phyloP scores from a whole-genome alignment of 1,140 invertebrate species.

The Ceratina calcarata region DNA sequence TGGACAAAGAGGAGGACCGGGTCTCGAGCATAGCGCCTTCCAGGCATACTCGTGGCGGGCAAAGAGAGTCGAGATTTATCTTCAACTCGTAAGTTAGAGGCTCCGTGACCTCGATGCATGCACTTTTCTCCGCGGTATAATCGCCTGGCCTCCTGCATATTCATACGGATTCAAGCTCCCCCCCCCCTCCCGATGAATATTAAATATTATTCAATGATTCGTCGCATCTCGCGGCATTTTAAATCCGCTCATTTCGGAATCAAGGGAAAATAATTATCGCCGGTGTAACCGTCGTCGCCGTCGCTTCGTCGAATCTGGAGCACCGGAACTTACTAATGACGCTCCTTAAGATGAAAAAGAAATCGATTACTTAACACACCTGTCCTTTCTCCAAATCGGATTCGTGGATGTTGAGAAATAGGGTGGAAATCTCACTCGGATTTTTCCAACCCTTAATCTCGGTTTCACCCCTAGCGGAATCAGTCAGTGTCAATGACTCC shows the following conservation, averaged over 20 bases:
- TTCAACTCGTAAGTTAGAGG: conserved; percentile 30
- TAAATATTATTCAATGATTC: conserved; percentile 40
- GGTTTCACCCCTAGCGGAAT: background rate
- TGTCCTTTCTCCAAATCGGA: too few relatives aligned
- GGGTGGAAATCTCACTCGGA: conserved; percentile 17
- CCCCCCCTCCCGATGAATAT: conserved; percentile 29
- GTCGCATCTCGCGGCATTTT: background rate
- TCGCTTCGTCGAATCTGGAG: background rate
- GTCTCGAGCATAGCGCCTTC: conserved; percentile 10
- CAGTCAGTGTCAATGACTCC: conserved; percentile 16
- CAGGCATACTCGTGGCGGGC: conserved; percentile 27
- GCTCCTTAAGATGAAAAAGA: background rate
- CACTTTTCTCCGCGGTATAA: conserved; percentile 7
- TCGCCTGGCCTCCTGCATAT: conserved; percentile 23
- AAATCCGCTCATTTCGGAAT: background rate
- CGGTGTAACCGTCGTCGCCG: background rate
- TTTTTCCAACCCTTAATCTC: too few relatives aligned
- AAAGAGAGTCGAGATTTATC: conserved; percentile 57
- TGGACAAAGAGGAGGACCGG: conserved; percentile 8
- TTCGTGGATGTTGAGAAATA: conserved; percentile 1
- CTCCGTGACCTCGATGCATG: conserved; percentile 25
- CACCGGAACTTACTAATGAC: background rate
- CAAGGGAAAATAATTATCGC: conserved; percentile 24
- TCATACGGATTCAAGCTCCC: conserved; percentile 30
- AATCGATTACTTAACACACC: too few relatives aligned